Base-by-base conservation (phyloP, 2,113 vertebrate genomes). In the Gambusia holbrooki region DNA sequence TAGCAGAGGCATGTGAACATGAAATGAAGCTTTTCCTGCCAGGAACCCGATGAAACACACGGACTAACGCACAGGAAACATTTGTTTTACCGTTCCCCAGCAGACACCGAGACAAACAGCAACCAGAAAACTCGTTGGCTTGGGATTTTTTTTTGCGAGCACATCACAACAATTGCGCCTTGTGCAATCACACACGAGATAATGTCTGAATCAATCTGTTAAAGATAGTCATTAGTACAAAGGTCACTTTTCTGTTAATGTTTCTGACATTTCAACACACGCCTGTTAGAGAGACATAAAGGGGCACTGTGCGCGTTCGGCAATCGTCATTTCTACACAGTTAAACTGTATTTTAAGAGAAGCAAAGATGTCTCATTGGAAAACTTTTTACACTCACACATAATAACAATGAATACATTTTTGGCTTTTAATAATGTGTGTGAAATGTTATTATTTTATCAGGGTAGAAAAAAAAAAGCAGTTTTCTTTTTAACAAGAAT, bases 1-100 rank as follows among this genome's bases (percentile, higher is more conserved):
- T 70, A 89, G 84, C 91, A 88, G 84, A 92, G 84, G 80, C 88
- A 85, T 79, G 85, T 80, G 83, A 74, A 77, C 78, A 33, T 73
- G 74, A 89, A 84, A 72, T 76, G 78, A 69, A 51, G 72, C 71
- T 54, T 54, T 58, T 42, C 35, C 45, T 51, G 48, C 61, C 76
- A 76, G 66, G 65, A 77, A 84, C 82, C 84, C 77, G 82, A 84
- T 76, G 58, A 73, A 85, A 76, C 76, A 79, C 69, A 51, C 22
- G 67, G 84, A 82, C 77, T 68, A 76, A 84, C 82, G 78, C 69
- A 79, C 69, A 66, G 78, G 79, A 83, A 76, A 27, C 62, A 78
- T 84, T 83, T 87, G 87, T 69, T 81, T 76, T 22, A 70, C 70
- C 45, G 45, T 63, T 73, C 58, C 71, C 40, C 40, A 7, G 37